Conservation (phyloP, 2,113 vertebrate species). For the pig (Sus scrofa) region DNA sequence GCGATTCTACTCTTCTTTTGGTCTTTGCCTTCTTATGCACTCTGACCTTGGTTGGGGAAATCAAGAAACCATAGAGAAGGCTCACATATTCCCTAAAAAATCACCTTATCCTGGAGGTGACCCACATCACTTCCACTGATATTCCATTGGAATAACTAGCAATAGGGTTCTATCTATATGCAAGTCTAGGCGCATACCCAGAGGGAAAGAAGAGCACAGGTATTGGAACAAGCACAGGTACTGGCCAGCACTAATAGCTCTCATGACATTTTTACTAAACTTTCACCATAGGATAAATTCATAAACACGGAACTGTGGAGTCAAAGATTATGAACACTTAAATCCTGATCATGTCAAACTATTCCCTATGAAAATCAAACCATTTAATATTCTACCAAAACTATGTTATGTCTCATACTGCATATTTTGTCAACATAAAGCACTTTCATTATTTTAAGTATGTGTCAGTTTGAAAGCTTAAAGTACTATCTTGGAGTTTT, state of each 20-base stretch:
- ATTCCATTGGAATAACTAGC: not conserved
- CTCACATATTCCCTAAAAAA: not conserved
- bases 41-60: not conserved
- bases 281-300: not conserved
- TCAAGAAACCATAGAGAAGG: not conserved
- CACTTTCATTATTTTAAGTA: not conserved
- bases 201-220: not conserved
- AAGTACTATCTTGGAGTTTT: not conserved
- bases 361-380: not conserved
- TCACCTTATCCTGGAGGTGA: not conserved
- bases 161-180: not conserved
- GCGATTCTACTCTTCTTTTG: not conserved
- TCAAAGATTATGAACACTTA: not conserved
- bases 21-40: not conserved
- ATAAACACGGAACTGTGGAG: conserved; percentile 9
- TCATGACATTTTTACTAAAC: not conserved
- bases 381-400: not conserved
- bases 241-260: not conserved
- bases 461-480: conserved; percentile 17
- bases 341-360: conserved; percentile 2
- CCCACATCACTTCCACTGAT: not conserved
- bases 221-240: not conserved
- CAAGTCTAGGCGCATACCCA: not conserved
- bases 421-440: not conserved
- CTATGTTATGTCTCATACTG: not conserved